These are phyloP conservation scores for Scaptomyza pallida DNA, from an alignment of 1,140 invertebrate genomes.

Conservation along the genomic window DNA sequence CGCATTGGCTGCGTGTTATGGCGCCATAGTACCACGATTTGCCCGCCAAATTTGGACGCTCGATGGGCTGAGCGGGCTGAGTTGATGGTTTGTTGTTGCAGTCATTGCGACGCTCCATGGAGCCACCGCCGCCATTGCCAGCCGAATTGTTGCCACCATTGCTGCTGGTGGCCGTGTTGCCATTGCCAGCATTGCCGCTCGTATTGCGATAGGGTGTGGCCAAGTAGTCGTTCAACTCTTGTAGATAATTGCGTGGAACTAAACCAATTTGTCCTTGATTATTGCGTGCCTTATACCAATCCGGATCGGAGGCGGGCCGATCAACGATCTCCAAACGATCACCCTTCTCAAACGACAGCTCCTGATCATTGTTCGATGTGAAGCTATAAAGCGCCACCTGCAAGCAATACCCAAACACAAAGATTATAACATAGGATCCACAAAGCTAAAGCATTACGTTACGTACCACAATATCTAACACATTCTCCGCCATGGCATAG, in stretches of 20 bases:
- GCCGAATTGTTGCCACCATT: slow-evolving; percentile 83
- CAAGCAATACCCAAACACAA: background rate
- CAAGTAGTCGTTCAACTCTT: slow-evolving; percentile 94
- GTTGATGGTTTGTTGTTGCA: slow-evolving; percentile 70
- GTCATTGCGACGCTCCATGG: slow-evolving; percentile 83
- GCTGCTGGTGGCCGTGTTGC: slow-evolving; percentile 59
- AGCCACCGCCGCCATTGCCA: slow-evolving; percentile 66
- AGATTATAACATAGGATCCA: background rate
- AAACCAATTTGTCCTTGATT: slow-evolving; percentile 95
- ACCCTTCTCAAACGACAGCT: slow-evolving; percentile 98
- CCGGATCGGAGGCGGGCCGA: slow-evolving; percentile 97
- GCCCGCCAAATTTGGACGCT: slow-evolving; percentile 89
- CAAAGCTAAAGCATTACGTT: background rate
- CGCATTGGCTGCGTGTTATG: slow-evolving; percentile 97
- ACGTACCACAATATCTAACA: slow-evolving; percentile 95
- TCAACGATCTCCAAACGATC: slow-evolving; percentile 97
- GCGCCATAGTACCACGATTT: slow-evolving; percentile 98
- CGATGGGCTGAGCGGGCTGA: slow-evolving; percentile 82
- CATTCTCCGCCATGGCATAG: slow-evolving; percentile 96
- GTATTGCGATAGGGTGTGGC: slow-evolving; percentile 91
- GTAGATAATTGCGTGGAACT: slow-evolving; percentile 98
- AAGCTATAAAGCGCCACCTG: slow-evolving; percentile 95
- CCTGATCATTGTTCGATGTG: slow-evolving; percentile 97
- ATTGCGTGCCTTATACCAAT: slow-evolving; percentile 99
- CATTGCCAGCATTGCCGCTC: slow-evolving; percentile 83